These are phyloP conservation scores for Xiphorhynchus elegans DNA, from an alignment of 2,113 vertebrate species.

Conservation along the genomic window DNA sequence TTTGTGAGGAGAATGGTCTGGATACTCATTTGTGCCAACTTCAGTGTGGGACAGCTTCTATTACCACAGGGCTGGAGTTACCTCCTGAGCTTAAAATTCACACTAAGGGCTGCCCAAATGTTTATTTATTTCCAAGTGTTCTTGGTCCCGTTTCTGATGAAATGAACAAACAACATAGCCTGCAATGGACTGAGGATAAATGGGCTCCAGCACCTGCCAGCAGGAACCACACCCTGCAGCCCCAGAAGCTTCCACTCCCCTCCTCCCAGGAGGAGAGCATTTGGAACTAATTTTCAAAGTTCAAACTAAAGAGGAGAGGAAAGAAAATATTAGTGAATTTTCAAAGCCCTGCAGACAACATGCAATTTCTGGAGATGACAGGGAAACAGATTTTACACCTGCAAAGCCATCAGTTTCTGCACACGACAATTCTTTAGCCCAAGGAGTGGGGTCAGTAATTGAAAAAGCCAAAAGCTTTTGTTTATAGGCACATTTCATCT, in stretches of 20 bases:
- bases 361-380: background rate
- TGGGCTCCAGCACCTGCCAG: background rate
- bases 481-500: background rate
- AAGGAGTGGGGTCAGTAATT: background rate
- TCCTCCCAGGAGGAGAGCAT: background rate
- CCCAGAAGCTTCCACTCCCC: background rate
- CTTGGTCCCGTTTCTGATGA: background rate
- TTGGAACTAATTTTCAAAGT: background rate
- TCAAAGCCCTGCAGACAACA: background rate
- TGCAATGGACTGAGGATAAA: fast-evolving
- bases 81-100: background rate
- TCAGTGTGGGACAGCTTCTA: background rate
- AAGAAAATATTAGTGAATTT: background rate
- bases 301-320: background rate
- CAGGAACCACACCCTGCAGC: background rate
- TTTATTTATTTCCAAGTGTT: background rate
- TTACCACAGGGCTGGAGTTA: background rate
- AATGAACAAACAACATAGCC: background rate
- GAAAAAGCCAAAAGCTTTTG: background rate
- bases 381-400: background rate
- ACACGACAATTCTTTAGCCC: background rate
- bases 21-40: background rate
- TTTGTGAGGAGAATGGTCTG: background rate
- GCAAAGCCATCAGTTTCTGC: background rate
- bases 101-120: background rate